Evolutionary conservation across 2,797 vertebrate species (phyloP), one percentile per base, ranked within the genome.

Genomic region (Rhinatrema bivittatum): DNA sequence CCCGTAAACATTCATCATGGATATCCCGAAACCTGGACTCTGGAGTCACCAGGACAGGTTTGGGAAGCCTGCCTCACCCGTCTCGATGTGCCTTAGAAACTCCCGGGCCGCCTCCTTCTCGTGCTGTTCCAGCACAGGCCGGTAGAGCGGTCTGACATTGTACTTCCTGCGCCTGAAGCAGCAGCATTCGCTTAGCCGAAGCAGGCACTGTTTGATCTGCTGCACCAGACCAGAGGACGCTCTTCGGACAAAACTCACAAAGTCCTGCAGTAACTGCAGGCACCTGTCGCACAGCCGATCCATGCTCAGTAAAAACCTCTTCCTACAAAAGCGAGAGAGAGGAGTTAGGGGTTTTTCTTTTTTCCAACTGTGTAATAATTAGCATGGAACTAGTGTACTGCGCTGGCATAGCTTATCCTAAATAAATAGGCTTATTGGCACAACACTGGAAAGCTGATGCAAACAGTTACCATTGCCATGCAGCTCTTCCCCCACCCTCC

Each of bases 271-370:
- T 20, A 84, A 38, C 16, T 74, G 61, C 22, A 56, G 46, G 39
- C 84, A 87, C 4, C 50, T 50, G 4, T 68, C 62, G 46, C 86
- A 88, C 1, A 83, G 57, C 1, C 65, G 69, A 11, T 60, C 72
- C 56, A 81, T 71, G 24, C 77, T 51, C 73, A 69, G 10, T 36
- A 31, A 30, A 4, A 11, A 13, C 9, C 30, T 46, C 37, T 42
- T 40, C 9, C 11, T 9, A 27, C 14, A 39, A 5, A 16, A 22
- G 7, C 42, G 38, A 27, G 40, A 36, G 3, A 7, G 39, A 32
- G 8, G 10, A 26, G 31, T 2, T 5, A 6, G 39, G 34, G 24
- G 7, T 20, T 15, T 28, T 20, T 5, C 7, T 45, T 46, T 32
- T 42, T 37, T 39, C 32, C 19, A 49, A 9, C 19, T 42, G 18